These are phyloP conservation scores for Chaetodon trifascialis DNA, from an alignment of 2,113 vertebrate genomes.

Conservation along the genomic window DNA sequence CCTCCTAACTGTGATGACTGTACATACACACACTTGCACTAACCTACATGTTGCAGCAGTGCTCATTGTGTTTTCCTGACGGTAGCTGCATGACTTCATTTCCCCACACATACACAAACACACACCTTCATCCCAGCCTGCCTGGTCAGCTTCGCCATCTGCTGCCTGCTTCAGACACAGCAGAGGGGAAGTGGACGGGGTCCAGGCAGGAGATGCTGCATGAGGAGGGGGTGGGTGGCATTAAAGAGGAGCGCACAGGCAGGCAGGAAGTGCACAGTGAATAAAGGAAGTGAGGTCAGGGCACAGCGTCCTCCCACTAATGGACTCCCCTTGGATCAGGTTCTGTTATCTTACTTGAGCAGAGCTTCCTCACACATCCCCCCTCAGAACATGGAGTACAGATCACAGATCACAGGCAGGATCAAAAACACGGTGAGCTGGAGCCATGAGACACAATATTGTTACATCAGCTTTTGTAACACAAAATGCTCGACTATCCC, in stretches of 20 bases:
- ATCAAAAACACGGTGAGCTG: slow-evolving; percentile 20
- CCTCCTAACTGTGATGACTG: not conserved
- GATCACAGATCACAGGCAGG: slow-evolving; percentile 47
- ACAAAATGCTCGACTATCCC: not conserved
- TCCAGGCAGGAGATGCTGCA: slow-evolving; percentile 31
- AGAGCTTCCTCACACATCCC: slow-evolving; percentile 74
- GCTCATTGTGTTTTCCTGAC: slow-evolving; percentile 48
- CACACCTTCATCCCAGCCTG: slow-evolving; percentile 10
- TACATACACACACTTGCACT: not conserved
- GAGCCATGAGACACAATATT: slow-evolving; percentile 8
- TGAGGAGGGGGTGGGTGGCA: slow-evolving; percentile 4
- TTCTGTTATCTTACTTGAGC: slow-evolving; percentile 77
- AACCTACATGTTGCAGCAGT: not conserved
- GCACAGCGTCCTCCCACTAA: slow-evolving; percentile 67
- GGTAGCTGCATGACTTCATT: slow-evolving; percentile 54
- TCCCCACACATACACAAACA: slow-evolving; percentile 20
- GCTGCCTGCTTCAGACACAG: slow-evolving; percentile 32
- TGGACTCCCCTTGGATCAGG: slow-evolving; percentile 71
- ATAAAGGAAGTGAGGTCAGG: slow-evolving; percentile 82
- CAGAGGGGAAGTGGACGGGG: slow-evolving; percentile 55
- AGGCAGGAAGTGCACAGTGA: slow-evolving; percentile 80
- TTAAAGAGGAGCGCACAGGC: slow-evolving; percentile 62
- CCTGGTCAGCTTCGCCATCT: slow-evolving; percentile 24
- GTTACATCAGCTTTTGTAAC: not conserved
- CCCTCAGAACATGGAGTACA: slow-evolving; percentile 39